Base-by-base conservation (phyloP, 2,888 invertebrate genomes). In the Elmis aenea region DNA sequence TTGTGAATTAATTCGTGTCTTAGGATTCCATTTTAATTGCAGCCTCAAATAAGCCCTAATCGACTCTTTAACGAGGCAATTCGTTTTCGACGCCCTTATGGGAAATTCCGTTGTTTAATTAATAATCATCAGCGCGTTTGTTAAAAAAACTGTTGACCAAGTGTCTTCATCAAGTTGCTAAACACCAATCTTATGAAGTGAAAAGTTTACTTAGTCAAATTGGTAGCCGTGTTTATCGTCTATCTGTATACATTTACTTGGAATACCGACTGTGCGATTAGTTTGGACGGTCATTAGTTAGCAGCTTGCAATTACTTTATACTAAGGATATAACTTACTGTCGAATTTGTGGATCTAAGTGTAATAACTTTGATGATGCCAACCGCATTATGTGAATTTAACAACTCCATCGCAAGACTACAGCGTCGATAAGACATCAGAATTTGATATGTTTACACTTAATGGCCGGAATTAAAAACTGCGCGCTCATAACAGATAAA, bases 121-220 rank as follows among this genome's bases (percentile, higher is more conserved):
- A n/a, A n/a, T n/a, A n/a, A n/a, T n/a, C n/a, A n/a, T n/a, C n/a
- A n/a, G n/a, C n/a, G n/a, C n/a, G n/a, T n/a, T n/a, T n/a, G n/a
- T n/a, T n/a, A n/a, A n/a, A 35, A 35, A 35, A 35, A 23, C 24
- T 27, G 28, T 29, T 13, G 27, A 18, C 13, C 9, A 24, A 29
- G 29, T 13, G n/a, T n/a, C n/a, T 24, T 25, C 29, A 35, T 35
- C 35, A 35, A 33, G n/a, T n/a, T n/a, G n/a, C n/a, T n/a, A n/a
- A n/a, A n/a, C n/a, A n/a, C n/a, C n/a, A 38, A 27, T 26, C 30
- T 23, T 23, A 16, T 13, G 27, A 26, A 38, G 38, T 38, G 32
- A 38, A 38, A 32, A 38, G 38, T 38, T 38, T 38, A 38, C 38
- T 38, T 38, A 32, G 38, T 27, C 20, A 38, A 38, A 38, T 32